Base-by-base conservation (phyloP, 2,888 invertebrate species). In the Lydus trimaculatus region DNA sequence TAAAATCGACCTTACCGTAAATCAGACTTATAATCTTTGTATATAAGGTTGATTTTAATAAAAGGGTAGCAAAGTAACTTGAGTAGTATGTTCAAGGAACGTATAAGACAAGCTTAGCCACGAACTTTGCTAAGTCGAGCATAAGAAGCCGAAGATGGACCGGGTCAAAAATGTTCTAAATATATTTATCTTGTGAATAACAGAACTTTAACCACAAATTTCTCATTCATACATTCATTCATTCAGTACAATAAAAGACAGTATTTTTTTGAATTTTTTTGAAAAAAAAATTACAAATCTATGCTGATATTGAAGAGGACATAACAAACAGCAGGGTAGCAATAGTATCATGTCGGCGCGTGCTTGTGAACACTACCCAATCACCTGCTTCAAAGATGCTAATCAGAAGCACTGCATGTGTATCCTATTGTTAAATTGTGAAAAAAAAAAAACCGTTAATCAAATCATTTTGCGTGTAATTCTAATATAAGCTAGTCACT, bases 291-390 rank as follows among this genome's bases (percentile, higher is more conserved):
- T 36, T 48, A 20, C 20, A 20, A 20, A 20, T 23, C 11, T 11
- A 48, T 8, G 11, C 13, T 25, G 15, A 23, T 48, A 20, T 63
- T 63, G 31, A 48, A 52, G 52, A 17, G 36, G 31, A 33, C 39
- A 31, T 39, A 43, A 52, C n/a, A 36, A 60, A 43, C 61, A 65
- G 63, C 62, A 59, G 58, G 69, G 56, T 63, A 63, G 61, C 62
- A 61, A 61, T 67, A 69, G 66, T 66, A 66, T 68, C 58, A 63
- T 61, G 60, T 63, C 63, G 66, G 67, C 70, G 65, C 72, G 72
- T 72, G 72, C 72, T 72, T 72, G 62, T 70, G 63, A 72, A 74
- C 73, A 72, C 73, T 64, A 72, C 71, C 73, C 74, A 71, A 73
- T 72, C 67, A 72, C 72, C 71, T 69, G 70, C 72, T 70, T 67